Base-by-base conservation (phyloP, 2,888 invertebrate genomes). In the Terebella lapidaria region DNA sequence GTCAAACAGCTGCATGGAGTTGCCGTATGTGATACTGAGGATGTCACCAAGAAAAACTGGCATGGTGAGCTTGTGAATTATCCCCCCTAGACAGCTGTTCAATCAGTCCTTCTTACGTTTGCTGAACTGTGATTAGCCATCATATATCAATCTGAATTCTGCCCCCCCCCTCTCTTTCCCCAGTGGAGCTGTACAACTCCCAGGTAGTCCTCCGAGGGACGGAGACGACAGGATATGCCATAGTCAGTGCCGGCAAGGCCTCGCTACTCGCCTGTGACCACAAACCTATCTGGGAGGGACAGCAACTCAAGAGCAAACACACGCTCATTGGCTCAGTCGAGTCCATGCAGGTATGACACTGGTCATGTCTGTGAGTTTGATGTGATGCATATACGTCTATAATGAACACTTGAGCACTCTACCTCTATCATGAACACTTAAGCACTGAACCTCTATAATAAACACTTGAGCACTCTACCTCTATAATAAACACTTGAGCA, bases 211-310 rank as follows among this genome's bases (percentile, higher is more conserved):
- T 99, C 59, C 94, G 94, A 82, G 97, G 97, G 29, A 92, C 92
- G 77, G 96, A 97, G 84, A 94, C 95, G 0, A 89, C 91, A 68
- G 99, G 97, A 20, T 97, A 97, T 83, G 92, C 99, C 58, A 92
- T 99, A 69, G 85, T 99, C 66, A 94, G 94, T 77, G 95, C 97
- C 1, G 94, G 95, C 15, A 92, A 94, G 71, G 94, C 97, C 0
- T 92, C 94, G 82, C 92, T 99, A 67, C 83, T 92, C 1, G 95
- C 96, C 79, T 86, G 91, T 58, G 85, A 89, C 46, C 92, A 94
- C 79, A 86, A 89, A 58, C 92, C 96, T 0, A 89, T 91, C 0
- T 94, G 93, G 93, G 87, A 88, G 55, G 89, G 91, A 72, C 84
- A 90, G 56, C 90, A 91, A 10, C 83, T 93, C 1, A 89, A 94